Conservation (phyloP, 2,888 invertebrate genomes). For the Ceriagrion tenellum region DNA sequence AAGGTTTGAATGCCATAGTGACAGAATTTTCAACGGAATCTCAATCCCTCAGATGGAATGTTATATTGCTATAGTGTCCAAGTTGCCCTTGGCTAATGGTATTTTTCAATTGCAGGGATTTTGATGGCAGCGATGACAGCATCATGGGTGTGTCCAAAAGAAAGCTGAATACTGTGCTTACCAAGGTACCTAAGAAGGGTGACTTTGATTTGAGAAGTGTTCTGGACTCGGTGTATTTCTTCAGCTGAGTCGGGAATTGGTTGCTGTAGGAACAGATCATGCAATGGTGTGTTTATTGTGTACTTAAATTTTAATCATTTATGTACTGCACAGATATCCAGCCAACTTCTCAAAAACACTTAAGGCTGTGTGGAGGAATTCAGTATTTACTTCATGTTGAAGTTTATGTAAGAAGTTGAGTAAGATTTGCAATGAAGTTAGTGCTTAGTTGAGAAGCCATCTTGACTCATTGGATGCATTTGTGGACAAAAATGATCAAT, state of each 20-base stretch:
- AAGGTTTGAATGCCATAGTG: no score
- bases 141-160: conserved; percentile 81
- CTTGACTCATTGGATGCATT: no score
- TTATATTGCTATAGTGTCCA: no score
- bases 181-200: conserved; percentile 86
- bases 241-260: conserved; percentile 82
- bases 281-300: not conserved
- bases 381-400: conserved; percentile 12
- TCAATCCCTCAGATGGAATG: no score
- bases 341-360: not conserved
- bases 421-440: no score
- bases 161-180: conserved; percentile 83
- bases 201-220: conserved; percentile 88
- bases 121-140: conserved; percentile 78
- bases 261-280: not conserved
- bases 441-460: no score
- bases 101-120: conserved; percentile 77
- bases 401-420: not conserved
- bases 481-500: no score
- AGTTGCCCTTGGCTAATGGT: not conserved
- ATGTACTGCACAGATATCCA: not conserved
- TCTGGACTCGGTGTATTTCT: conserved; percentile 90
- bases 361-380: not conserved
- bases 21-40: no score
- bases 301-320: not conserved